These are phyloP conservation scores for Rosalia funebris DNA, from an alignment of 2,888 invertebrate species.

Conservation along the genomic window DNA sequence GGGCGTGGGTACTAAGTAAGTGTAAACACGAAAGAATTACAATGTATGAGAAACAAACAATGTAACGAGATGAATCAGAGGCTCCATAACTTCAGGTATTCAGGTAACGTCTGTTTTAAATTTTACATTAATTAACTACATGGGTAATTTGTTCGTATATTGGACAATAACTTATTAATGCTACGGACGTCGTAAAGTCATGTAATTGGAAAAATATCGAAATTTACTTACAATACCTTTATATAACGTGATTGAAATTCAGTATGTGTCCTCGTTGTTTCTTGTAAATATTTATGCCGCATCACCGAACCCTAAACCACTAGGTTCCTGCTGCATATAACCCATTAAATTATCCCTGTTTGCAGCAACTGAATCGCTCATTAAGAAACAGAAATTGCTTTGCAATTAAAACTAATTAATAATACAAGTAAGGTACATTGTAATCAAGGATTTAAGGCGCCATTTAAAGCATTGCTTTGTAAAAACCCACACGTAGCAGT, in stretches of 20 bases:
- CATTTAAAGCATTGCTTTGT: not conserved
- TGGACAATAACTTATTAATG: constrained; percentile 1
- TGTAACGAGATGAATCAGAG: too few relatives aligned
- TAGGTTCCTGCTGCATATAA: not conserved
- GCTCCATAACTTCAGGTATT: too few relatives aligned
- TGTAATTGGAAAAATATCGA: not conserved
- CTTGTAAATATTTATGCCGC: not conserved
- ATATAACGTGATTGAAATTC: not conserved
- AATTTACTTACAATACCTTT: constrained; percentile 1
- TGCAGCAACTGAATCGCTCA: not conserved
- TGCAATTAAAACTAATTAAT: not conserved
- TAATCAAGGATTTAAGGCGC: not conserved
- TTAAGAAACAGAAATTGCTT: not conserved
- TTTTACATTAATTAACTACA: not conserved
- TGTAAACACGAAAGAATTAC: too few relatives aligned
- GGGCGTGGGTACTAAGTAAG: too few relatives aligned
- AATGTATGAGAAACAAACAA: too few relatives aligned
- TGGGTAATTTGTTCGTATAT: not conserved
- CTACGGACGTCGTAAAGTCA: constrained; percentile 1
- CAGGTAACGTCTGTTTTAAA: too few relatives aligned
- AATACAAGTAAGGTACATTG: not conserved
- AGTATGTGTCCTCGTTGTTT: not conserved
- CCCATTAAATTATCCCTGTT: not conserved
- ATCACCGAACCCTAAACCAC: not conserved
- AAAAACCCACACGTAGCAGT: too few relatives aligned